These are phyloP conservation scores for Melanostoma mellinum DNA, from an alignment of 2,888 invertebrate genomes.

Conservation along the genomic window DNA sequence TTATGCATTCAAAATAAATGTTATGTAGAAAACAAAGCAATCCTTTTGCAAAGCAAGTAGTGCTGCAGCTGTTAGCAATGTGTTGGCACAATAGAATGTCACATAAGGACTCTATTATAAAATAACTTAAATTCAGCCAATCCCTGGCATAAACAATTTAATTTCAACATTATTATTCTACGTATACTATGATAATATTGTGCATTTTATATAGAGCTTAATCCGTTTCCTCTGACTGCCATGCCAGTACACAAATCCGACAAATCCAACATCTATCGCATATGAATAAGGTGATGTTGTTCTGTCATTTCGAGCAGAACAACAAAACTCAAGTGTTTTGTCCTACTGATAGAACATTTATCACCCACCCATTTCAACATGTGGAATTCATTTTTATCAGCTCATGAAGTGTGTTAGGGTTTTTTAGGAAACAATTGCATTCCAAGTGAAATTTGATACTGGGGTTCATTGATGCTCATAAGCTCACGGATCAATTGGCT, in stretches of 20 bases:
- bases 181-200: conserved; percentile 8
- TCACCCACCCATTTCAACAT: no score
- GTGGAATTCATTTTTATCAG: no score
- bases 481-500: no score
- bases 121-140: conserved; percentile 35
- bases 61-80: conserved; percentile 10
- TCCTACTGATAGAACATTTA: no score
- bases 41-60: conserved; percentile 18
- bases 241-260: conserved; percentile 3
- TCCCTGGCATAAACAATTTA: background rate
- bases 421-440: no score
- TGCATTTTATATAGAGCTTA: conserved; percentile 12
- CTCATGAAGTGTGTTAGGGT: no score
- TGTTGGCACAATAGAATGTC: conserved; percentile 22
- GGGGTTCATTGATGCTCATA: no score
- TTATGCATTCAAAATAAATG: conserved; percentile 47
- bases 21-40: conserved; percentile 30
- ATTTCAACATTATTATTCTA: conserved; percentile 18
- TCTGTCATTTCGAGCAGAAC: no score
- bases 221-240: conserved; percentile 18
- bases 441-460: no score
- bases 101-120: conserved; percentile 6
- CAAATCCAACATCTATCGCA: background rate
- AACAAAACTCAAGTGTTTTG: no score
- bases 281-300: background rate